Percentiles rank a stretch among this genome's conserved stretches.
Evolutionary conservation across 1,140 invertebrate genomes (phyloP).

Genomic region (Drosophila guanche): DNA sequence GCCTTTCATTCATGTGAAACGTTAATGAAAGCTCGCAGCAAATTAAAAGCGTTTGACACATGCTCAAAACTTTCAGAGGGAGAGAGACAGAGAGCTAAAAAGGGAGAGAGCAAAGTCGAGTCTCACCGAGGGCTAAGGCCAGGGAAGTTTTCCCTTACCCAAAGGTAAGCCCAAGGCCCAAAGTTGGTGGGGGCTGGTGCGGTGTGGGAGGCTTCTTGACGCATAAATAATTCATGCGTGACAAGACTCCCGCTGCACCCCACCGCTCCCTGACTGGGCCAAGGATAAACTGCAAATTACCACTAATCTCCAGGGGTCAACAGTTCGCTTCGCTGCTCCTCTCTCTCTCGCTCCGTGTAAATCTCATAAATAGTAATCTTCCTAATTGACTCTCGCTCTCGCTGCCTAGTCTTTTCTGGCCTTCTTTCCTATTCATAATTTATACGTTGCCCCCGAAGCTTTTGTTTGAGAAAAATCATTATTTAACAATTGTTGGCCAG

Average conservation of each 20-base stretch:
- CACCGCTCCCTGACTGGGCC: background rate
- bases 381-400: conserved; percentile 67
- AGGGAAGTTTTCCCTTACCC: conserved; percentile 19
- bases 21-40: conserved; percentile 17
- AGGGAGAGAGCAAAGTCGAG: background rate
- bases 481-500: conserved; percentile 55
- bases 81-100: background rate
- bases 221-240: conserved; percentile 77
- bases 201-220: conserved; percentile 33
- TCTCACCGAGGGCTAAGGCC: background rate
- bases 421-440: conserved; percentile 56
- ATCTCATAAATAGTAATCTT: conserved; percentile 77
- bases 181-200: conserved; percentile 7
- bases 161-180: conserved; percentile 48
- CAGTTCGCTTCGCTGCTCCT: background rate
- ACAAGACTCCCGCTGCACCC: conserved; percentile 9
- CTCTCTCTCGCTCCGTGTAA: conserved; percentile 25
- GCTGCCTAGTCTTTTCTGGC: background rate
- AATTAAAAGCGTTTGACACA: conserved; percentile 25
- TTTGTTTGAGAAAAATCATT: conserved; percentile 71
- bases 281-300: conserved; percentile 58
- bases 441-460: conserved; percentile 22
- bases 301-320: conserved; percentile 64
- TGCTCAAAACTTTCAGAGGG: conserved; percentile 49
- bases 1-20: conserved; percentile 11